Conservation (phyloP, 2,797 vertebrate genomes). For the Petrocephalus schoutedeni region DNA sequence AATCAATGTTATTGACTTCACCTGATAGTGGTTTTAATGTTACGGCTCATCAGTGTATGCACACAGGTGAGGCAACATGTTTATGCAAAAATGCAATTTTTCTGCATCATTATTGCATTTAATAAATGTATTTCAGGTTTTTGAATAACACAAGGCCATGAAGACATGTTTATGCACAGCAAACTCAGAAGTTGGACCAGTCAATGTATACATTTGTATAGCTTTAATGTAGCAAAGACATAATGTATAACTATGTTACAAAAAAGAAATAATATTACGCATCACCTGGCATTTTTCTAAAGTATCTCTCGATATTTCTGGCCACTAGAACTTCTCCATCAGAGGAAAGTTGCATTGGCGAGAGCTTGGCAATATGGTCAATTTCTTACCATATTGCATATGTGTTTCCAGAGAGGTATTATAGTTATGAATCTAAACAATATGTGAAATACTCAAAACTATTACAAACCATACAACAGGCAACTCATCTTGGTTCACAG, state of each 20-base stretch:
- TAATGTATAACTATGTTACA: not conserved
- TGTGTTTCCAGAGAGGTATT: not conserved
- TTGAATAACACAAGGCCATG: not conserved
- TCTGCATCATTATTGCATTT: not conserved
- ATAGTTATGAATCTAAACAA: not conserved
- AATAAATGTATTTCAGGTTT: not conserved
- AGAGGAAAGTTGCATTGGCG: not conserved
- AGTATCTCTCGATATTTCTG: not conserved
- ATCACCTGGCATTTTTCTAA: not conserved
- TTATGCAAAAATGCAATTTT: not conserved
- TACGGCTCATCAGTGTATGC: too few relatives aligned
- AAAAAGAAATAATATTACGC: not conserved
- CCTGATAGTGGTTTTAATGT: not conserved
- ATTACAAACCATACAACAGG: constrained; percentile 28
- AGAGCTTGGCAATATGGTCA: not conserved
- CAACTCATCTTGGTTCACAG: not conserved
- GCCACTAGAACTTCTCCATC: not conserved
- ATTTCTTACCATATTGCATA: not conserved
- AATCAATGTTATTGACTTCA: not conserved
- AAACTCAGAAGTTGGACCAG: not conserved
- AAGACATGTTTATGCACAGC: not conserved
- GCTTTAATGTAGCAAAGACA: not conserved
- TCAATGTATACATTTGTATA: not conserved
- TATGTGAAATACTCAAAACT: constrained; percentile 12
- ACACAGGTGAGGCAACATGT: too few relatives aligned